Evolutionary conservation across 2,113 vertebrate genomes (phyloP).

Genomic region (Mugil cephalus): DNA sequence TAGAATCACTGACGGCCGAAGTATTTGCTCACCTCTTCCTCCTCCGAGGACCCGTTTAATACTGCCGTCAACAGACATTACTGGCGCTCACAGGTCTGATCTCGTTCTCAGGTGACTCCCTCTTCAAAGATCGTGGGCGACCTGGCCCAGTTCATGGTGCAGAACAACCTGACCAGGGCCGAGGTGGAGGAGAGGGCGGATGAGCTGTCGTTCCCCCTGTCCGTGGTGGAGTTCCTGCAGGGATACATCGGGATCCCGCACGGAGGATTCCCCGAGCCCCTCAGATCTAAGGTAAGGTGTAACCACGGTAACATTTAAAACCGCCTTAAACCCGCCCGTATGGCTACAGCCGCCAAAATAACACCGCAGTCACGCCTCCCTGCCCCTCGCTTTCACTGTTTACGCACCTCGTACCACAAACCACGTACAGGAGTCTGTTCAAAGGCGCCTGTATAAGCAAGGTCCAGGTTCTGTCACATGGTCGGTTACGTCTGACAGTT

Average conservation of each 20-base stretch:
- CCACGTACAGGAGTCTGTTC: not conserved
- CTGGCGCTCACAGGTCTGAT: not conserved
- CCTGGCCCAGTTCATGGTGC: constrained; percentile 98
- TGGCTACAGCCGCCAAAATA: no score
- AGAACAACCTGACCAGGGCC: constrained; percentile 88
- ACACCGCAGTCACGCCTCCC: no score
- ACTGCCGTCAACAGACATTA: not conserved
- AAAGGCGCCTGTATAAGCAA: not conserved
- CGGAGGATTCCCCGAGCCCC: constrained; percentile 93
- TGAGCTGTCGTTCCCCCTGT: constrained; percentile 93
- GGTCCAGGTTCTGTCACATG: constrained; percentile 19
- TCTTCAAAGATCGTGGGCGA: constrained; percentile 97
- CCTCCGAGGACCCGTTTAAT: not conserved
- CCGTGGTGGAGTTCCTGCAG: constrained; percentile 95
- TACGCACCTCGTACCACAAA: not conserved
- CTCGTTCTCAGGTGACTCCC: constrained; percentile 88
- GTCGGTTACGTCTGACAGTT: constrained; percentile 29
- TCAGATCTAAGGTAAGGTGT: constrained; percentile 88
- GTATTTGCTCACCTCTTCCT: not conserved
- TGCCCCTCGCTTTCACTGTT: no score
- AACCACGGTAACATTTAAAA: no score
- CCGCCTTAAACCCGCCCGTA: no score
- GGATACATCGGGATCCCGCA: constrained; percentile 92
- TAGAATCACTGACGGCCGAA: not conserved
- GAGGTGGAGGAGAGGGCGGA: constrained; percentile 91